Percentiles rank a stretch among this genome's conserved stretches.
Evolutionary conservation across 2,113 vertebrate species (phyloP).

Genomic region (Periophthalmodon schlosseri): DNA sequence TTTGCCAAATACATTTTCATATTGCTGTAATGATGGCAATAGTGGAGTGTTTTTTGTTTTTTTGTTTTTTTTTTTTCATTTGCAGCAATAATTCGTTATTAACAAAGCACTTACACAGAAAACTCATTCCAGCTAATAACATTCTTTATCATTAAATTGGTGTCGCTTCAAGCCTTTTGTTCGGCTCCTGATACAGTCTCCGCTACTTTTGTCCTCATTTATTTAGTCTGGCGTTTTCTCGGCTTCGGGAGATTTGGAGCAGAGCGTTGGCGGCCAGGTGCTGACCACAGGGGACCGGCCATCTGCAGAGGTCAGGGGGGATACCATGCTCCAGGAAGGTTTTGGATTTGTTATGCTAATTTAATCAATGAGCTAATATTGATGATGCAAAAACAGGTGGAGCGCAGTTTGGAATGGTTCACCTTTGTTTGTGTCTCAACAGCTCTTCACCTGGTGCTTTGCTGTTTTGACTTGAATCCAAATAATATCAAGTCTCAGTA

Average conservation of each 20-base stretch:
- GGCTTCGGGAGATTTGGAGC: constrained; percentile 11
- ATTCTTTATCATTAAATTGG: constrained; percentile 37
- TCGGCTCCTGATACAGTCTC: constrained; percentile 1
- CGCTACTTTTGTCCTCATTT: constrained; percentile 9
- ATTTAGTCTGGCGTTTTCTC: constrained; percentile 7
- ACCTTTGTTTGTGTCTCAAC: background rate
- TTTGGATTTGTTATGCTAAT: background rate
- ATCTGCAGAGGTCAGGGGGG: background rate
- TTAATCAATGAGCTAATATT: background rate
- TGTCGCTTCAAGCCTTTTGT: constrained; percentile 20
- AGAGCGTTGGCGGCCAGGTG: constrained; percentile 2
- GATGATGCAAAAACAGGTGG: background rate
- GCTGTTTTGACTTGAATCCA: too few relatives aligned
- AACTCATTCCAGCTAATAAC: constrained; percentile 40
- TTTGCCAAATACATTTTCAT: background rate
- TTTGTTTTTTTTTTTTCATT: background rate
- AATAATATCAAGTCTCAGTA: too few relatives aligned
- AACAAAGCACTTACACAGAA: constrained; percentile 20
- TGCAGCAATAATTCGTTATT: background rate
- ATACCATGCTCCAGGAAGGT: background rate
- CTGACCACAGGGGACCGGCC: background rate
- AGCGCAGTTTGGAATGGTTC: background rate
- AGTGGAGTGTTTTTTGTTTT: background rate
- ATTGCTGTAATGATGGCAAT: constrained; percentile 1
- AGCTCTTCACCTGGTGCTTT: too few relatives aligned